A percentile compares a stretch with the other conserved stretches of the same genome.
Conservation (phyloP, 2,797 vertebrate genomes). For the Cetoscarus ocellatus region DNA sequence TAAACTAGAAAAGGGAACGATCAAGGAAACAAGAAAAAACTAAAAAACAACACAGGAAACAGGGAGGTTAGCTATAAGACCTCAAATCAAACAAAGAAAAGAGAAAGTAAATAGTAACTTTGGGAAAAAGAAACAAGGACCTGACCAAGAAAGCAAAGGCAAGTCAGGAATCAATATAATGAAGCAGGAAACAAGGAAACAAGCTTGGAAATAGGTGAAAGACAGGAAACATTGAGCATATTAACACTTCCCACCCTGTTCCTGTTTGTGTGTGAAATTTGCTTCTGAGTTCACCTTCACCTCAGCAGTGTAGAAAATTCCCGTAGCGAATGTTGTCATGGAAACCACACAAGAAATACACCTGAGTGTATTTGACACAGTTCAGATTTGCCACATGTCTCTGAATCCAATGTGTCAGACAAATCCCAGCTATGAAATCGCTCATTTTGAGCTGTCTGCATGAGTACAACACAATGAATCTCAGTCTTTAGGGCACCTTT, state of each 20-base stretch:
- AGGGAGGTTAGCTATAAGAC: no score
- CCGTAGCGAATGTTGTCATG: constrained; percentile 59
- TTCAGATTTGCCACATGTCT: constrained; percentile 13
- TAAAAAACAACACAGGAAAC: no score
- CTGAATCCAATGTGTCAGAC: constrained; percentile 7
- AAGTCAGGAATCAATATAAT: no score
- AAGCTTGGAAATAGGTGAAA: no score
- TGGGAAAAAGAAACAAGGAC: no score
- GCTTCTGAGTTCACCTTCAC: constrained; percentile 25
- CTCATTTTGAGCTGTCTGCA: constrained; percentile 3
- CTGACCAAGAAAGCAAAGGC: no score
- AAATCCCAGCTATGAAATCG: constrained; percentile 8
- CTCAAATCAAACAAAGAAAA: no score
- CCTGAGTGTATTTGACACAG: constrained; percentile 36
- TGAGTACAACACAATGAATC: neutral
- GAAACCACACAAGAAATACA: constrained; percentile 53
- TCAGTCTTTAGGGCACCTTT: neutral
- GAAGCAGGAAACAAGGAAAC: no score
- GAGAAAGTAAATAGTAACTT: no score
- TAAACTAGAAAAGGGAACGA: no score
- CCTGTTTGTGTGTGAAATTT: constrained; percentile 2
- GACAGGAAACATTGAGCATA: no score
- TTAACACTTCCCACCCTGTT: constrained; percentile 6
- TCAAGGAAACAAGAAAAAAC: no score
- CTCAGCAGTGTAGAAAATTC: constrained; percentile 27